Percentiles rank a stretch among this genome's conserved stretches.
Evolutionary conservation across 2,797 vertebrate genomes (phyloP).

Genomic region (Pempheris klunzingeri): DNA sequence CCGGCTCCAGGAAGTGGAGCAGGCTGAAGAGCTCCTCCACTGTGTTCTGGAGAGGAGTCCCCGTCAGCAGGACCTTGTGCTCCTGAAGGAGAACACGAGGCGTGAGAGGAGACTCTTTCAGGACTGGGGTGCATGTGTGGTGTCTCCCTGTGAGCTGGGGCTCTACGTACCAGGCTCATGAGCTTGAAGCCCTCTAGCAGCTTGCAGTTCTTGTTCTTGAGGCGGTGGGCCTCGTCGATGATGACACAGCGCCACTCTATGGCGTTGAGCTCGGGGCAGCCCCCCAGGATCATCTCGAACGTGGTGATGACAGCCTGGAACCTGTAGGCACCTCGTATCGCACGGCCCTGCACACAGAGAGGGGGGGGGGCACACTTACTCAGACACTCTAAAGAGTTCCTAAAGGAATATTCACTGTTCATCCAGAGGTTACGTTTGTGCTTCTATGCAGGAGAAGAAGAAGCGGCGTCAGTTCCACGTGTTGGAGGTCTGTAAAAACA

Average conservation of each 20-base stretch:
- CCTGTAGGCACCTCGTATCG: slow-evolving; percentile 92
- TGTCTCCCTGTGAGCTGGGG: too few relatives aligned
- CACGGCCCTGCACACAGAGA: slow-evolving; percentile 86
- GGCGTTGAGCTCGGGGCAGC: slow-evolving; percentile 96
- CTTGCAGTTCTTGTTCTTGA: slow-evolving; percentile 99
- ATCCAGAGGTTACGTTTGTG: neutral
- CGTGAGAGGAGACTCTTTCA: neutral
- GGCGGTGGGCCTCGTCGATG: slow-evolving; percentile 97
- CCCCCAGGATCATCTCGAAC: slow-evolving; percentile 99
- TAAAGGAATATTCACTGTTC: neutral
- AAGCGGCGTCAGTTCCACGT: neutral
- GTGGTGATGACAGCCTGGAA: slow-evolving; percentile 98
- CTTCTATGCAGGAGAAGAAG: neutral
- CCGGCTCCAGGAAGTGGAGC: slow-evolving; percentile 96
- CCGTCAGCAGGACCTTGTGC: slow-evolving; percentile 97
- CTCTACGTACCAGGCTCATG: slow-evolving; percentile 96
- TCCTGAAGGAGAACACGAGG: slow-evolving; percentile 84
- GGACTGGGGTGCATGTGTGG: too few relatives aligned
- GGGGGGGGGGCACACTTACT: too few relatives aligned
- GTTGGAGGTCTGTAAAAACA: neutral
- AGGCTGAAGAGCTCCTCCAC: slow-evolving; percentile 99
- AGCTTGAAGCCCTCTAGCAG: slow-evolving; percentile 98
- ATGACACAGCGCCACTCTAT: slow-evolving; percentile 98
- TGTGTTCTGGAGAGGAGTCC: slow-evolving; percentile 98
- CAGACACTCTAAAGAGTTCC: too few relatives aligned